Evolutionary conservation across 2,888 invertebrate genomes (phyloP), one percentile per base, ranked within the genome.

Genomic region (Meliscaeva auricollis): DNA sequence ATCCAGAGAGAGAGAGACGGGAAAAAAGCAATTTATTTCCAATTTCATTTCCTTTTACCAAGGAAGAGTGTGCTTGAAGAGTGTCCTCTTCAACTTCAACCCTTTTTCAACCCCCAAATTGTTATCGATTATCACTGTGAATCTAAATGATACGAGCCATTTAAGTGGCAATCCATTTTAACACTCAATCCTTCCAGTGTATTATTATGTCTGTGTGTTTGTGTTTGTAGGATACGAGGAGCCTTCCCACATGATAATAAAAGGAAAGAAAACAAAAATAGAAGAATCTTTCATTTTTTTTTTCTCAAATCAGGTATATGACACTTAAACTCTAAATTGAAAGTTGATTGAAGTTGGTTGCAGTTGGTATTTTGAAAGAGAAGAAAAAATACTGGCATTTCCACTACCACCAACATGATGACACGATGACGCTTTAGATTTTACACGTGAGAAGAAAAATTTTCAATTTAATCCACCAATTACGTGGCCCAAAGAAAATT

Each of bases 21-120:
- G 66, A 54, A 79, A 9, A 84, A 79, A 79, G 35, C 79, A 84
- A 84, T 84, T 84, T 79, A 54, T 68, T 79, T 83, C 50, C 83
- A 78, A 83, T 83, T 79, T 66, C 68, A 66, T 70, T 70, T 75
- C 50, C 79, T 15, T 38, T 35, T 50, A 44, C 64, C 44, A 54
- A 60, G 68, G 56, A 68, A 60, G 50, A 48, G 60, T 38, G 32
- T 66, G 35, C 46, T 76, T 60, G 41, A 46, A 44, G 38, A 9
- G 9, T 11, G 11, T 48, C 20, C 20, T 11, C 13, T 22, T 64
- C 44, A 46, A 64, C 44, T 75, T 74, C 50, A 74, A 62, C 78
- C 64, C 78, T 70, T 74, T 26, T 79, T 79, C 58, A 79, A 69
- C 50, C 69, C 69, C 54, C 32, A 84, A 79, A 84, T 66, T 70